phyloP scores from a whole-genome alignment of 2,113 vertebrate species.

The Oplegnathus fasciatus region DNA sequence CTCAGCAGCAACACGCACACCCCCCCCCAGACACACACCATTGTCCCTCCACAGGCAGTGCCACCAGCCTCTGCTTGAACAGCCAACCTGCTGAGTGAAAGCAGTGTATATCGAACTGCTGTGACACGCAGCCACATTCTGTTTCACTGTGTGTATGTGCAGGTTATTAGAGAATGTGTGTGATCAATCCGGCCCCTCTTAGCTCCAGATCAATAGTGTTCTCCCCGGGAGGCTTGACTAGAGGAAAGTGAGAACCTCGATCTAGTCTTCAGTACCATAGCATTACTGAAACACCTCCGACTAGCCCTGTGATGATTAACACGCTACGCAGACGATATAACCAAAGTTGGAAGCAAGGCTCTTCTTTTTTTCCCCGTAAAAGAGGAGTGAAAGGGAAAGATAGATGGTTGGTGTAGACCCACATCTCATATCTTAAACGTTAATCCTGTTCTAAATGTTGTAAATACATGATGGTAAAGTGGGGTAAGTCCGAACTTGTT shows the following conservation, averaged over 20 bases:
- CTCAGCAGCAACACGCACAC: conserved; percentile 7
- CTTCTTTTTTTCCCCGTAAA: not conserved
- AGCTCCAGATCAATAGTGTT: conserved; percentile 57
- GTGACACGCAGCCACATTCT: conserved; percentile 47
- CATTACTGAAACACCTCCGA: conserved; percentile 3
- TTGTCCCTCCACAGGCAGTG: conserved; percentile 32
- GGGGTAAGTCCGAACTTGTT: not conserved
- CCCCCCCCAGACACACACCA: not conserved
- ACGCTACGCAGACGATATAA: not conserved
- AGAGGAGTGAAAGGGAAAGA: no score
- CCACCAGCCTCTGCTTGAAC: conserved; percentile 48
- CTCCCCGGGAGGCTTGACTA: conserved; percentile 24
- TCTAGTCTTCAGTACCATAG: not conserved
- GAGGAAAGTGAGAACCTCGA: conserved; percentile 1
- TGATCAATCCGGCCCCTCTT: conserved; percentile 45
- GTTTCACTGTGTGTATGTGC: conserved; percentile 31
- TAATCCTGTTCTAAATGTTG: not conserved
- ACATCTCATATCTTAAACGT: not conserved
- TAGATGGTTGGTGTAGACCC: not conserved
- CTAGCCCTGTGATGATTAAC: conserved; percentile 9
- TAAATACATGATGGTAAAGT: not conserved
- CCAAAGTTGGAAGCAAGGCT: conserved; percentile 11
- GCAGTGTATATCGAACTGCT: conserved; percentile 53
- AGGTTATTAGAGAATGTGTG: conserved; percentile 49
- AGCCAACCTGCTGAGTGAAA: conserved; percentile 66